Conservation (phyloP, 2,888 invertebrate species). For the Dynastes maya region DNA sequence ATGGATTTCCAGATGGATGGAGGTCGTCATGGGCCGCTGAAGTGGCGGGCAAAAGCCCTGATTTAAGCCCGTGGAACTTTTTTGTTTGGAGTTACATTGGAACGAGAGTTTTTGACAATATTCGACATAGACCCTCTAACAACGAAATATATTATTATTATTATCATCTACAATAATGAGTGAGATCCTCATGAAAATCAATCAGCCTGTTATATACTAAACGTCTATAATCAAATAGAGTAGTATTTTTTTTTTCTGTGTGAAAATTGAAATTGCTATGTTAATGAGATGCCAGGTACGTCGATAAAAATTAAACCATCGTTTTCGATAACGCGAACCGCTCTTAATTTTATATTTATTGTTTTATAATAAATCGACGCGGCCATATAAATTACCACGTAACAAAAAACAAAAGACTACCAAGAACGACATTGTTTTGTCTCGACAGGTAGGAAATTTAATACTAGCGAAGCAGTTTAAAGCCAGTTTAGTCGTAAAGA, state of each 20-base stretch:
- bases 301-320: constrained; percentile 13
- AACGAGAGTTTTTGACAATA: too few species aligned
- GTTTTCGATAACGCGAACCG: neutral
- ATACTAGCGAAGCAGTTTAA: constrained; percentile 45
- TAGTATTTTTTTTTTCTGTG: neutral
- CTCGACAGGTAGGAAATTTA: constrained; percentile 47
- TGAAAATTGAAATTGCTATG: constrained; percentile 3
- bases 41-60: too few species aligned
- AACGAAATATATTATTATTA: too few species aligned
- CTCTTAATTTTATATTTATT: constrained; percentile 18
- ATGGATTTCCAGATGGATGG: too few species aligned
- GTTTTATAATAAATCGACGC: constrained; percentile 38
- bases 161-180: too few species aligned
- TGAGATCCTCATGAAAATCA: too few species aligned
- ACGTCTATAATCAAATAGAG: too few species aligned
- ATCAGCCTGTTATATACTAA: too few species aligned
- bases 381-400: constrained; percentile 25
- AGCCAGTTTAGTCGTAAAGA: constrained; percentile 47
- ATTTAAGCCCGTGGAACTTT: too few species aligned
- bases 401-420: constrained; percentile 34
- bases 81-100: too few species aligned
- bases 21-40: too few species aligned
- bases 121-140: too few species aligned
- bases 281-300: constrained; percentile 2
- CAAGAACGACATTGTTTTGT: constrained; percentile 45